Evolutionary conservation across 2,888 invertebrate species (phyloP).

Genomic region (Torymus tubicola): DNA sequence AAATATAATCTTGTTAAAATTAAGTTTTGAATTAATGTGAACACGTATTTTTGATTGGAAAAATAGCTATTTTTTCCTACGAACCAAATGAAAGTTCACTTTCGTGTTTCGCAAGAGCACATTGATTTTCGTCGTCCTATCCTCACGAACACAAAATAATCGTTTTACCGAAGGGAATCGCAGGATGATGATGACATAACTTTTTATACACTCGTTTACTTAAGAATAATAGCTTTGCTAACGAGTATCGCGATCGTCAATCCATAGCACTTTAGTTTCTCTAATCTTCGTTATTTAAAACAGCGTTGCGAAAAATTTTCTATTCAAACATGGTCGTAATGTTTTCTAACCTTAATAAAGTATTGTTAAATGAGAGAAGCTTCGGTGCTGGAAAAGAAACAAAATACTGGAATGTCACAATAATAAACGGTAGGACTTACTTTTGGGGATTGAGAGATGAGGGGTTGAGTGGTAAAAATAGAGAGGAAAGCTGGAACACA

Average conservation of each 20-base stretch:
- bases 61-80: slow-evolving; percentile 28
- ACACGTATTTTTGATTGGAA: not conserved
- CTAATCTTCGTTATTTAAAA: not conserved
- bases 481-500: not conserved
- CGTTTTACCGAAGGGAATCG: not conserved
- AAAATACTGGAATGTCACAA: slow-evolving; percentile 50
- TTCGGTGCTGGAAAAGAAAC: slow-evolving; percentile 14
- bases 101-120: slow-evolving; percentile 20
- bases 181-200: slow-evolving; percentile 4
- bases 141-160: slow-evolving; percentile 7
- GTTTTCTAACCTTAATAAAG: slow-evolving; percentile 1
- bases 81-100: slow-evolving; percentile 9
- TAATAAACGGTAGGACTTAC: slow-evolving; percentile 24
- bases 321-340: not conserved
- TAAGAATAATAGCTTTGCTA: slow-evolving; percentile 19
- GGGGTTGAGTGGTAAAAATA: not conserved
- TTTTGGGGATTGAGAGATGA: not conserved
- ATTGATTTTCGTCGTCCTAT: slow-evolving; percentile 6
- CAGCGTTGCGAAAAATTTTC: not conserved
- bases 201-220: slow-evolving; percentile 17
- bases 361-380: slow-evolving; percentile 1
- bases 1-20: not conserved
- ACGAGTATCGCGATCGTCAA: slow-evolving; percentile 23
- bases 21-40: slow-evolving; percentile 10
- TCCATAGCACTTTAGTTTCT: slow-evolving; percentile 1